Evolutionary conservation across 2,888 invertebrate genomes (phyloP), one percentile per base, ranked within the genome.

Genomic region (Drosophila fungiperda): DNA sequence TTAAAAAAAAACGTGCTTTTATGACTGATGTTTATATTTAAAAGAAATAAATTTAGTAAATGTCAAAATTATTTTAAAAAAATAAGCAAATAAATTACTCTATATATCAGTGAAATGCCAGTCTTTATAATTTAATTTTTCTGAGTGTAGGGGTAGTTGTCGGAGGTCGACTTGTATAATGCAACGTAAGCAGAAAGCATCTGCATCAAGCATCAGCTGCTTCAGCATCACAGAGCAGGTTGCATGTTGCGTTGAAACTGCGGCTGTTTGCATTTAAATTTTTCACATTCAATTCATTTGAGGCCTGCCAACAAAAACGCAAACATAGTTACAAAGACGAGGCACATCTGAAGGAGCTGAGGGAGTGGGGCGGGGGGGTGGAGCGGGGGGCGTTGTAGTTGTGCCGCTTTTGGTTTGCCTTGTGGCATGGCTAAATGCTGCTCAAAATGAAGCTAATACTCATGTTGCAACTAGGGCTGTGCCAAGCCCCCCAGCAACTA

Each of bases 211-310:
- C 48, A 35, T 0, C 50, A 11, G 17, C 68, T 6, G 40, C 58
- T 5, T 45, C 66, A 67, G 50, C 68, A 63, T 66, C 66, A 29
- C 62, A 72, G 80, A 50, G 76, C 59, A 73, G 66, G 68, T 57
- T 81, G 78, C 78, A 77, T 64, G 69, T 66, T 68, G 61, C 79
- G 71, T 71, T 59, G 72, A 29, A 29, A 66, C 75, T 73, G 78
- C 87, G 79, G 76, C 80, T 87, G 87, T 90, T 87, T 87, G 80
- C 90, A 90, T 87, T 90, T 90, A 87, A 87, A 90, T 90, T 87
- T 90, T 87, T 87, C 85, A 87, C 90, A 87, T 87, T 90, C 89
- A 87, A 87, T 90, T 90, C 87, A 90, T 87, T 89, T 90, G 87
- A 87, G 90, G 90, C 85, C 81, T 84, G 84, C 78, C 76, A 74